Base-by-base conservation (phyloP, 2,113 vertebrate genomes). In the Pelobates fuscus region DNA sequence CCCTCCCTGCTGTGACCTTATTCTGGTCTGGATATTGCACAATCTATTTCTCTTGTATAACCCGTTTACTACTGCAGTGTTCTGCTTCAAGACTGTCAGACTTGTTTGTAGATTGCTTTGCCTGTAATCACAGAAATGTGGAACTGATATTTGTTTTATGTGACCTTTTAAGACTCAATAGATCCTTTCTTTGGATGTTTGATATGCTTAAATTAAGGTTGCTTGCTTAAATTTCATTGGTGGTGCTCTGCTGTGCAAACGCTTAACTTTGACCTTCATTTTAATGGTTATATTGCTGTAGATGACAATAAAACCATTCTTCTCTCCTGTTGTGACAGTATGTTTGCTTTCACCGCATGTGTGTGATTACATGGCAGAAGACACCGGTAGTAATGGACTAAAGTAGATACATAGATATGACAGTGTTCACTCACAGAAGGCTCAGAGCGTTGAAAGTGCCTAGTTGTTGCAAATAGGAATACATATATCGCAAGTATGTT, bases 111-210 rank as follows among this genome's bases (percentile, higher is more conserved):
- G 55, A 29, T 27, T 71, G 24, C 41, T 2, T 20, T 49, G 41
- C 41, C 25, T 52, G 41, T 21, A 65, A 29, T 67, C 18, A 15
- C 20, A 41, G 32, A n/a, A 46, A 60, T 2, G 20, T 44, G 14
- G 55, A 58, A 26, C 25, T 57, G 17, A n/a, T 59, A 10, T 61
- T 60, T 76, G 65, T 25, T 61, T 14, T 52, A 60, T 15, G 6
- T 52, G 73, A 61, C 73, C 73, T 76, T 76, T 76, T 4, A 20
- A 37, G 55, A 58, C 25, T 76, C 64, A 68, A 41, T 76, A 46
- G 41, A 41, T 49, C 30, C 37, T 61, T 68, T 67, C 55, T 68
- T 76, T 2, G 11, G 26, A 21, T 49, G 12, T 46, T 58, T 66
- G 26, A 21, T 76, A 49, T 60, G n/a, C 49, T 23, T 30, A 46